Base-by-base conservation (phyloP, 2,797 vertebrate species). In the Manis pentadactyla region DNA sequence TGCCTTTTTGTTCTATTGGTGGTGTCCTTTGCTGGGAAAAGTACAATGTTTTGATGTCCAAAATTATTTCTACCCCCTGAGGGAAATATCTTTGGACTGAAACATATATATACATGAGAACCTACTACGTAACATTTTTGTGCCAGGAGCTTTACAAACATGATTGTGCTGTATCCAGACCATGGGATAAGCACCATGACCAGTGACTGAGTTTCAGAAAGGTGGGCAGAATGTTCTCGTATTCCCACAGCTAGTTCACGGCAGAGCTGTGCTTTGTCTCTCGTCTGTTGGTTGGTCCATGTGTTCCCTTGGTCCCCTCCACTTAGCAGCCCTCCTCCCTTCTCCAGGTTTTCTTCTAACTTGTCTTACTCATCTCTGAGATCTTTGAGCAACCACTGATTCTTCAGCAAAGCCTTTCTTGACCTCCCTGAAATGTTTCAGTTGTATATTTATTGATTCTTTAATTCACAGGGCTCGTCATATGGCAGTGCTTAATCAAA, bases 151-250 rank as follows among this genome's bases (percentile, higher is more conserved):
- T 51, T 79, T 42, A 46, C 5, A 18, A 25, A 59, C 17, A 13
- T 7, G 29, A 29, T 11, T 23, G 4, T 10, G 0, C 15, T n/a
- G 46, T 15, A 25, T 55, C n/a, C 37, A 42, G 25, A 46, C 2
- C 14, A 3, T 3, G 23, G 2, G 18, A 7, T 19, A 25, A 63
- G 31, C 6, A 8, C 5, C 2, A 3, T n/a, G 9, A 4, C 71
- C n/a, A 18, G 46, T 27, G 57, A 55, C 64, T 37, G 29, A 46
- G n/a, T 13, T 64, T 73, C 57, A 46, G 37, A 66, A 23, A 39
- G 19, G 1, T 25, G 68, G 23, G 39, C n/a, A 31, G 29, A 23
- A 27, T 46, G 46, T 79, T 27, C 46, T 14, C 17, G 4, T 27
- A 2, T 53, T 55, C 37, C 75, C 18, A 39, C 14, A 18, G 5